These are phyloP conservation scores for Pseudoatta argentina DNA, from an alignment of 1,140 invertebrate genomes.

Conservation along the genomic window DNA sequence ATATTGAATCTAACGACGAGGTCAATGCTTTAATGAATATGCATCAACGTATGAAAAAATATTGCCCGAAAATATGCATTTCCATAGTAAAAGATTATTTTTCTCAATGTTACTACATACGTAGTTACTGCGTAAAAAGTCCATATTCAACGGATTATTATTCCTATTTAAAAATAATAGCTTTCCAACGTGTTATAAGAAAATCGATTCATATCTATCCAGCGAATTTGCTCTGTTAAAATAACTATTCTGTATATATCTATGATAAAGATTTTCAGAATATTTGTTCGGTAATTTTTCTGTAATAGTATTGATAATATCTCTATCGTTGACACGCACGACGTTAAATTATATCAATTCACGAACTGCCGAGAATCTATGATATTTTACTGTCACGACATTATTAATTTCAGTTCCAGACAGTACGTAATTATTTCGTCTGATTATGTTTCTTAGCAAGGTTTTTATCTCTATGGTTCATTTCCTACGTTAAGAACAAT, in stretches of 20 bases:
- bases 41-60: slow-evolving; percentile 60
- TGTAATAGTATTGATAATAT: neutral
- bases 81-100: slow-evolving; percentile 56
- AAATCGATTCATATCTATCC: slow-evolving; percentile 34
- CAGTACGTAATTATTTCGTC: slow-evolving; percentile 54
- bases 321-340: neutral
- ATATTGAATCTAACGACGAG: slow-evolving; percentile 59
- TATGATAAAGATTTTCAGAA: neutral
- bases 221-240: slow-evolving; percentile 21
- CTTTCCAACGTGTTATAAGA: slow-evolving; percentile 16
- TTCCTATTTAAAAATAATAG: slow-evolving; percentile 60
- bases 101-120: slow-evolving; percentile 45
- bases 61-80: slow-evolving; percentile 54
- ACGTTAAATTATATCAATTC: slow-evolving; percentile 1
- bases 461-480: slow-evolving; percentile 30
- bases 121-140: slow-evolving; percentile 23
- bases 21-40: slow-evolving; percentile 63
- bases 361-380: neutral
- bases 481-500: slow-evolving; percentile 68
- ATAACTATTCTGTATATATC: slow-evolving; percentile 21
- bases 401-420: slow-evolving; percentile 57
- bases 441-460: slow-evolving; percentile 61
- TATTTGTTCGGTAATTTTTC: slow-evolving; percentile 43
- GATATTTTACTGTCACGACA: slow-evolving; percentile 9
- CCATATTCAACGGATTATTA: slow-evolving; percentile 46